Percentiles rank a stretch among this genome's conserved stretches.
These are phyloP conservation scores for Melanostigma gelatinosum DNA, from an alignment of 2,113 vertebrate species.

Conservation along the genomic window DNA sequence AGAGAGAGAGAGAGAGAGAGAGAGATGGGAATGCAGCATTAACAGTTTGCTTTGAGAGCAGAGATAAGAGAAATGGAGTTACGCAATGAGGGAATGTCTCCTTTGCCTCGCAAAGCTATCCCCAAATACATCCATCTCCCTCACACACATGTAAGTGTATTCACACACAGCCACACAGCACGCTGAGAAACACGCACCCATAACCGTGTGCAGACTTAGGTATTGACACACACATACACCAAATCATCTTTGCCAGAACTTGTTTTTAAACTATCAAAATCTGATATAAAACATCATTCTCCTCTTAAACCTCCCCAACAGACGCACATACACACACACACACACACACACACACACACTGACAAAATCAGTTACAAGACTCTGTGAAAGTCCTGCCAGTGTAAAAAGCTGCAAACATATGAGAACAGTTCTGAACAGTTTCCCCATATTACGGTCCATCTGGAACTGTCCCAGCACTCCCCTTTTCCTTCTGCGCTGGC, in stretches of 20 bases:
- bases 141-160: constrained; percentile 44
- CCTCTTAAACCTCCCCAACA: constrained; percentile 59
- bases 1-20: constrained; percentile 29
- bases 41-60: constrained; percentile 68
- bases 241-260: constrained; percentile 27
- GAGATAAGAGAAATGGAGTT: constrained; percentile 68
- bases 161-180: constrained; percentile 32
- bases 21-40: constrained; percentile 55
- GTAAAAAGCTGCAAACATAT: constrained; percentile 72
- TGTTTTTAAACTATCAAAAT: constrained; percentile 50
- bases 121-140: constrained; percentile 65
- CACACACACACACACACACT: constrained; percentile 25
- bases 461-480: constrained; percentile 60
- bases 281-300: constrained; percentile 63
- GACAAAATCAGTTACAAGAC: constrained; percentile 67
- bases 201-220: constrained; percentile 33
- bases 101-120: constrained; percentile 62
- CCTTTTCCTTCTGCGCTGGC: constrained; percentile 33
- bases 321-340: constrained; percentile 38
- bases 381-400: constrained; percentile 68
- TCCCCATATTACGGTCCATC: constrained; percentile 73
- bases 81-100: constrained; percentile 71
- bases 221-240: constrained; percentile 14
- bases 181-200: constrained; percentile 45
- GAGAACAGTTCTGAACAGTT: constrained; percentile 73